Conservation (phyloP, 2,888 invertebrate species). For the Phortica okadai region DNA sequence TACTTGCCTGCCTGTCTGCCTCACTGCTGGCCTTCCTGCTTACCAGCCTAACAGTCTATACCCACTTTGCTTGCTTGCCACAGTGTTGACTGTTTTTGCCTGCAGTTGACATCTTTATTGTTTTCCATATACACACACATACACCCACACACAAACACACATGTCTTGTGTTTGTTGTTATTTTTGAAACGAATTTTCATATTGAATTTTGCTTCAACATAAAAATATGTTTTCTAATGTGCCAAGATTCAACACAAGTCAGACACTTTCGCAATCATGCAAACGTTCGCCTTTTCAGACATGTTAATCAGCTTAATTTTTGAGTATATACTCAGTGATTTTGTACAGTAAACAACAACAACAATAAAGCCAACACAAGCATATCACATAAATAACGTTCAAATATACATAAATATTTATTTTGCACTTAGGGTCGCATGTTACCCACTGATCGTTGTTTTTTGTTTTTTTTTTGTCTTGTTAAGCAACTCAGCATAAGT, state of each 20-base stretch:
- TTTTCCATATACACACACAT: neutral
- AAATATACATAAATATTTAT: neutral
- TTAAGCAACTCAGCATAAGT: no score
- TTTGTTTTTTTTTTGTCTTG: no score
- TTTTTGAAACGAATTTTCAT: neutral
- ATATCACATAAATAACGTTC: neutral
- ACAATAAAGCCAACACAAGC: no score
- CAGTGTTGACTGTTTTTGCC: conserved; percentile 2
- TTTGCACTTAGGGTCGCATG: neutral
- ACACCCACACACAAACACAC: neutral
- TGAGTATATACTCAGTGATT: neutral
- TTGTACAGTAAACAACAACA: no score
- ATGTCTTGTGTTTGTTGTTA: neutral
- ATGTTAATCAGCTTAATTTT: neutral
- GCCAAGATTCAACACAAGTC: no score
- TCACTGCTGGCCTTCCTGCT: neutral
- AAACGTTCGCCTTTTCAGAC: neutral
- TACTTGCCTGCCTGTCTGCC: conserved; percentile 27
- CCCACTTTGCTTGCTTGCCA: neutral
- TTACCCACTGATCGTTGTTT: no score
- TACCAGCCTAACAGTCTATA: neutral
- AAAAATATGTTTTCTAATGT: no score
- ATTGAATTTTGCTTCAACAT: neutral
- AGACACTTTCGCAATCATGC: neutral
- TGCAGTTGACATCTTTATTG: conserved; percentile 30